Evolutionary conservation across 53 echinoderm and acorn worm genomes (phyloP).

Genomic region (Paelopatides confundens): DNA sequence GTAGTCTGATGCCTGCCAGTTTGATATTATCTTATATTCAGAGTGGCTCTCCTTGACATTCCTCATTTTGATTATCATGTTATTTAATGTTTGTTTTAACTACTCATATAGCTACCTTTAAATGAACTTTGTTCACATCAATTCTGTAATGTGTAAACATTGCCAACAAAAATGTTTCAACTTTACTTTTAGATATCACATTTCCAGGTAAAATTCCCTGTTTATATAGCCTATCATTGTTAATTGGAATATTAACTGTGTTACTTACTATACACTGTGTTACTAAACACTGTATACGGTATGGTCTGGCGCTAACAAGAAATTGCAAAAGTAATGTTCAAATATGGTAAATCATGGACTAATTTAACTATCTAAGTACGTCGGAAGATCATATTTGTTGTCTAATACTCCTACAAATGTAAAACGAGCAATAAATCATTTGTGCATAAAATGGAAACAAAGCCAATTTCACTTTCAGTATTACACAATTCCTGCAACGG

Average conservation of each 20-base stretch:
- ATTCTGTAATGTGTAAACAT: background rate
- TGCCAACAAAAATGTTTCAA: background rate
- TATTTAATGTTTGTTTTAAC: background rate
- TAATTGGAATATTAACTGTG: background rate
- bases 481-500: background rate
- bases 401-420: background rate
- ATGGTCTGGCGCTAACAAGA: background rate
- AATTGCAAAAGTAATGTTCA: background rate
- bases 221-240: background rate
- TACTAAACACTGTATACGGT: background rate
- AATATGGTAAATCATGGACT: too few species aligned
- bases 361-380: background rate
- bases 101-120: background rate
- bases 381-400: background rate
- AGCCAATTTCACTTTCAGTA: background rate
- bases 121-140: background rate
- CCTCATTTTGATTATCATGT: background rate
- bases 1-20: too few species aligned
- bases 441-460: background rate
- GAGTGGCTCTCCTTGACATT: background rate
- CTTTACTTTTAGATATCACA: background rate
- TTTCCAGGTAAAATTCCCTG: background rate
- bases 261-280: background rate
- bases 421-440: background rate
- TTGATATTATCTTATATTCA: background rate